A percentile compares a stretch with the other conserved stretches of the same genome.
Conservation (phyloP, 2,113 vertebrate genomes). For the Spilogale gracilis region DNA sequence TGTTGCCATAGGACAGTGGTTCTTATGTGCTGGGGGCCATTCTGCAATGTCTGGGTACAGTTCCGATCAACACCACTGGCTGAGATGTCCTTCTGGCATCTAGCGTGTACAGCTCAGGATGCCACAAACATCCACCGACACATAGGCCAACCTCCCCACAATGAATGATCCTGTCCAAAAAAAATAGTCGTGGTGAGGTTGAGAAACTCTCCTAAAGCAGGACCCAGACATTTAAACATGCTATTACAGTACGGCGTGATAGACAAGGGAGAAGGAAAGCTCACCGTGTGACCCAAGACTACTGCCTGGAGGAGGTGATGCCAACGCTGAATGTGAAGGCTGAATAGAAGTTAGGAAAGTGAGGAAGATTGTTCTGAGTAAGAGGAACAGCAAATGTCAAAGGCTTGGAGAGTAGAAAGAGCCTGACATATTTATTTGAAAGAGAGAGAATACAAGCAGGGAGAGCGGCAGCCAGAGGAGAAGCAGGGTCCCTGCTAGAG, state of each 20-base stretch:
- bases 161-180: neutral
- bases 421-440: too few species aligned
- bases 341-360: neutral
- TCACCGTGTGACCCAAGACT: neutral
- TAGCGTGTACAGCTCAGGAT: neutral
- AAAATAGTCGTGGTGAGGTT: neutral
- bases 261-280: neutral
- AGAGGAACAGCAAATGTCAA: neutral
- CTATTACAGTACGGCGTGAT: neutral
- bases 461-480: too few species aligned
- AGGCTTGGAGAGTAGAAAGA: neutral
- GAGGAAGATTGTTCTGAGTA: neutral
- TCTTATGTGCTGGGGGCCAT: neutral
- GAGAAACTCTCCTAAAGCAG: neutral
- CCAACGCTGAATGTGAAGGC: neutral
- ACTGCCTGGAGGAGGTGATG: neutral
- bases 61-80: neutral
- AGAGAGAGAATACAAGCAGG: too few species aligned
- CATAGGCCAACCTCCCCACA: too few species aligned
- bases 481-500: too few species aligned
- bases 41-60: neutral
- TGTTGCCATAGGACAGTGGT: neutral
- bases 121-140: accelerated
- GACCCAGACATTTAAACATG: neutral
- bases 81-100: neutral